Evolutionary conservation across 2,888 invertebrate genomes (phyloP).

Genomic region (Nemurella pictetii): DNA sequence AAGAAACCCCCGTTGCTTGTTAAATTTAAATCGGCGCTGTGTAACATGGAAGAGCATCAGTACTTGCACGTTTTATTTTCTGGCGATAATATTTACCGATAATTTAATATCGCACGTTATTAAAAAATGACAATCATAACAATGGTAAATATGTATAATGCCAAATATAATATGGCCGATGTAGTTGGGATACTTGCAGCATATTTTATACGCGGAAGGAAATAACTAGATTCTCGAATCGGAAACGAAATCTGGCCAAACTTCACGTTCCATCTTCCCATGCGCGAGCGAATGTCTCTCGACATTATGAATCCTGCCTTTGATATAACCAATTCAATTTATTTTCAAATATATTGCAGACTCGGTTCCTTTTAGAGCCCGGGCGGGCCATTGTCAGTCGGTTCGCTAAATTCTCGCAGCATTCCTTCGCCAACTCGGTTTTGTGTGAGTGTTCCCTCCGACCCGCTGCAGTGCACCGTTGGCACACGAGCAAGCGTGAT

Average conservation of each 20-base stretch:
- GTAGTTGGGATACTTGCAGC: not conserved
- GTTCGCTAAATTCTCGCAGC: not conserved
- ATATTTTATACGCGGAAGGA: not conserved
- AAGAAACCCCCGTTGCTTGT: not conserved
- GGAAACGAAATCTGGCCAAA: not conserved
- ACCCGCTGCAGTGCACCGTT: no score
- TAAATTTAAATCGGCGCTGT: not conserved
- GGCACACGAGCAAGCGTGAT: not conserved
- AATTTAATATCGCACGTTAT: not conserved
- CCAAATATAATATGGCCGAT: no score
- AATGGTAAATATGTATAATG: not conserved
- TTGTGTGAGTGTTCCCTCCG: not conserved
- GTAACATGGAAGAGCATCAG: no score
- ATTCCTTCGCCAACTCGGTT: not conserved
- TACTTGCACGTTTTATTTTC: no score
- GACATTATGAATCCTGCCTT: constrained; percentile 2
- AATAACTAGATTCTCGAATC: not conserved
- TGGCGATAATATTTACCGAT: no score
- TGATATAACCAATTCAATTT: constrained; percentile 17
- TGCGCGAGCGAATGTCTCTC: not conserved
- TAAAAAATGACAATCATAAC: not conserved
- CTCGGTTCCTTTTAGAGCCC: not conserved
- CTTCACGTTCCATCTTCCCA: not conserved
- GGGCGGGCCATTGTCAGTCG: not conserved
- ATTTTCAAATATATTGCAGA: constrained; percentile 13